Percentiles rank a stretch among this genome's conserved stretches.
Conservation (phyloP, 2,888 invertebrate genomes). For the Tethea ocularis region DNA sequence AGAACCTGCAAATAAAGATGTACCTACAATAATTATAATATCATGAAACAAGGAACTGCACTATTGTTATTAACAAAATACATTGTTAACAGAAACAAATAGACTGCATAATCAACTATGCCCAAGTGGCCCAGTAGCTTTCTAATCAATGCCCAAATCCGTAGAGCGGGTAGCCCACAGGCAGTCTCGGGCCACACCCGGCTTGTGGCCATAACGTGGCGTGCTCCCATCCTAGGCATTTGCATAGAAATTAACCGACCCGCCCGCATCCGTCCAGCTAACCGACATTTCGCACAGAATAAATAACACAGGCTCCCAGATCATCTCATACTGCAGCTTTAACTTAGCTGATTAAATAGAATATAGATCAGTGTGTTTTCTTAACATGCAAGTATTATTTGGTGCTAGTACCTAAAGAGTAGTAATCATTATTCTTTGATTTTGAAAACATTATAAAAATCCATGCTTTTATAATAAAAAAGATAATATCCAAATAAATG, state of each 20-base stretch:
- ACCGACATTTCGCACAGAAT: slow-evolving; percentile 73
- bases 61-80: too few relatives aligned
- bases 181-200: slow-evolving; percentile 13
- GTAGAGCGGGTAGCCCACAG: slow-evolving; percentile 29
- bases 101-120: background rate
- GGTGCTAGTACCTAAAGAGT: too few relatives aligned
- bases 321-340: slow-evolving; percentile 19
- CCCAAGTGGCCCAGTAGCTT: background rate
- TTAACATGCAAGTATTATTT: background rate
- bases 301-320: slow-evolving; percentile 50
- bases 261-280: slow-evolving; percentile 40
- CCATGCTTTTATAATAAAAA: too few relatives aligned
- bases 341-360: background rate
- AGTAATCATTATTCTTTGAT: too few relatives aligned
- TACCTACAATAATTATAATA: too few relatives aligned
- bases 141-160: slow-evolving; percentile 43
- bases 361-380: background rate
- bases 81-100: background rate
- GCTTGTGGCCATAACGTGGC: slow-evolving; percentile 31
- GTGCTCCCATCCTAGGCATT: slow-evolving; percentile 52
- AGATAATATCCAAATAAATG: too few relatives aligned
- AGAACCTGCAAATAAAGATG: too few relatives aligned
- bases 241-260: slow-evolving; percentile 78
- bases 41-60: too few relatives aligned
- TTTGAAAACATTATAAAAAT: too few relatives aligned